A percentile compares a stretch with the other conserved stretches of the same genome.
These are phyloP conservation scores for Andrena camellia DNA, from an alignment of 2,888 invertebrate genomes.

Conservation along the genomic window DNA sequence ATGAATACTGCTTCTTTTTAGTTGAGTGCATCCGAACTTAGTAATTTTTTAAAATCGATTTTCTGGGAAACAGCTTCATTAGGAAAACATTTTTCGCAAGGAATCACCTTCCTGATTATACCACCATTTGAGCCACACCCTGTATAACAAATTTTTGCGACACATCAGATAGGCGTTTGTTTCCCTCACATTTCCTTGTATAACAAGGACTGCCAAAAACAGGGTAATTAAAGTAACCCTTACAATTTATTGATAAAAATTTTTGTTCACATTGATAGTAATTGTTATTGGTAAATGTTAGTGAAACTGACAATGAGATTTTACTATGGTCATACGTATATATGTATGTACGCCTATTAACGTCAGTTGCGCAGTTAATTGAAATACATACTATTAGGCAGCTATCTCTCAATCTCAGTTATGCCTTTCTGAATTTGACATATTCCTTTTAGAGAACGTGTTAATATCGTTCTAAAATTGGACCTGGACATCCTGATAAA, in stretches of 20 bases:
- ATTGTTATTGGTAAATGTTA: conserved; percentile 5
- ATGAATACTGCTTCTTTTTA: too few species aligned
- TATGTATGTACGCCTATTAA: conserved; percentile 3
- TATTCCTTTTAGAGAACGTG: conserved; percentile 13
- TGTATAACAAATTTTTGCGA: conserved; percentile 14
- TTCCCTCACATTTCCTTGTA: conserved; percentile 35
- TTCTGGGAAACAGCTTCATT: too few species aligned
- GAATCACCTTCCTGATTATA: too few species aligned
- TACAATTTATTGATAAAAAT: conserved; percentile 7
- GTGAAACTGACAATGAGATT: conserved; percentile 1
- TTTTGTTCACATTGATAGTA: conserved; percentile 3
- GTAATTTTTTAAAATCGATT: too few species aligned
- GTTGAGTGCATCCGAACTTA: too few species aligned
- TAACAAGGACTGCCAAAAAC: conserved; percentile 70
- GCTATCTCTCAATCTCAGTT: conserved; percentile 57
- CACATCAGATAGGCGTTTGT: conserved; percentile 24
- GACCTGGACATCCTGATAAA: conserved; percentile 47
- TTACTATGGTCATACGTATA: conserved; percentile 20
- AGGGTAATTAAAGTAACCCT: conserved; percentile 49
- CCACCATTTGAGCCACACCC: neutral
- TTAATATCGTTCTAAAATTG: conserved; percentile 24
- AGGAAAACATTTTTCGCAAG: too few species aligned
- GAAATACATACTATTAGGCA: conserved; percentile 13
- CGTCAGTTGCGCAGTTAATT: conserved; percentile 18
- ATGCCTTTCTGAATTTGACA: conserved; percentile 29